Percentiles rank a stretch among this genome's conserved stretches.
Evolutionary conservation across 2,113 vertebrate species (phyloP).

Genomic region (Poeciliopsis turrubarensis): DNA sequence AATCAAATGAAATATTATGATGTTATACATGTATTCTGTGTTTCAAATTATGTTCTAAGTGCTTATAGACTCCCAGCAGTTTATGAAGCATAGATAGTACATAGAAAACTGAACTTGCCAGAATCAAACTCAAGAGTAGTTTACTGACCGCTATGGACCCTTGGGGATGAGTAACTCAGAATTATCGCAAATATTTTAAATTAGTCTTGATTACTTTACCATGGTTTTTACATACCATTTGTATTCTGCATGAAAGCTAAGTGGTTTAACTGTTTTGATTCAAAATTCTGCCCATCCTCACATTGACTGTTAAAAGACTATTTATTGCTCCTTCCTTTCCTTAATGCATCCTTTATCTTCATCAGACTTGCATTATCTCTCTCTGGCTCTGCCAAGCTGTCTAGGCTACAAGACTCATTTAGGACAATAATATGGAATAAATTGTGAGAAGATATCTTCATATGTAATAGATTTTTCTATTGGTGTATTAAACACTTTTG

Average conservation of each 20-base stretch:
- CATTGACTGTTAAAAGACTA: constrained; percentile 16
- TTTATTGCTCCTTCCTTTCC: not conserved
- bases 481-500: not conserved
- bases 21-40: no score
- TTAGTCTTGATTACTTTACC: constrained; percentile 8
- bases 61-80: not conserved
- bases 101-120: not conserved
- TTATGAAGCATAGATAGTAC: not conserved
- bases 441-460: not conserved
- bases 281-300: not conserved
- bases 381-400: not conserved
- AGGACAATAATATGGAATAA: not conserved
- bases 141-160: not conserved
- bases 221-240: constrained; percentile 26
- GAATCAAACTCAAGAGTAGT: not conserved
- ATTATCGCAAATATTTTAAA: constrained; percentile 2
- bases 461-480: not conserved
- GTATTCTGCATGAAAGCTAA: not conserved
- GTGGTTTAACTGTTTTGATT: not conserved
- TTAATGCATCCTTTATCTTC: not conserved
- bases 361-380: constrained; percentile 29
- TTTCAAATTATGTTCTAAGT: no score
- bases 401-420: constrained; percentile 11
- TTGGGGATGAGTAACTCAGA: not conserved
- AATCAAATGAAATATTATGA: no score